Percentiles rank a stretch among this genome's conserved stretches.
Conservation (phyloP, 37 sponge, comb jelly and placozoan genomes). For the Geodia barretti region DNA sequence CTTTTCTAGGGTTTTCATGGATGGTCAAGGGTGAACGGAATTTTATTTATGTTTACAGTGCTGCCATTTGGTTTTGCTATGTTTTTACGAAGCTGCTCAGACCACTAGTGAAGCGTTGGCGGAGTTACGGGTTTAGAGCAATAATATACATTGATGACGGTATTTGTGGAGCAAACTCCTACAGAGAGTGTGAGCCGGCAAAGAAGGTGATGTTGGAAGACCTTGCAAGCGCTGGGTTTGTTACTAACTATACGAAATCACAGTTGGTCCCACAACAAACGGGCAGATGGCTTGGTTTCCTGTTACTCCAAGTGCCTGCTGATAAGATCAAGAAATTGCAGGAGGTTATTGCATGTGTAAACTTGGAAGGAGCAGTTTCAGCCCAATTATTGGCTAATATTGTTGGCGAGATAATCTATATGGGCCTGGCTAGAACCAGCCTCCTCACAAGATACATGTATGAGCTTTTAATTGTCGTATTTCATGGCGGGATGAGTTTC, state of each 20-base stretch:
- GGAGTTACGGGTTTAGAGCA: constrained; percentile 15
- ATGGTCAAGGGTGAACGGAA: not conserved
- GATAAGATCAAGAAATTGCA: not conserved
- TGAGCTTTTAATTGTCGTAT: not conserved
- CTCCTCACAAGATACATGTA: constrained; percentile 23
- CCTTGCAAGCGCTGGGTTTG: constrained; percentile 15
- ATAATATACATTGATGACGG: constrained; percentile 55
- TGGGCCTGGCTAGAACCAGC: not conserved
- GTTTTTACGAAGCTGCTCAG: constrained; percentile 43
- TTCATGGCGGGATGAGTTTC: not conserved
- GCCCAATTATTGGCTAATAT: constrained; percentile 18
- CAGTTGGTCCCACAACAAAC: constrained; percentile 3
- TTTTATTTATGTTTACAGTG: constrained; percentile 22
- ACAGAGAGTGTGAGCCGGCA: not conserved
- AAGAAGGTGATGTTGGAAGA: not conserved
- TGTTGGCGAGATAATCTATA: constrained; percentile 28
- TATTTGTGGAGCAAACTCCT: constrained; percentile 1
- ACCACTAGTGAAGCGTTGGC: constrained; percentile 21
- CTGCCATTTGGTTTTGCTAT: constrained; percentile 48
- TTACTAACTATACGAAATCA: constrained; percentile 13
- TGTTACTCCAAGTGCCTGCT: constrained; percentile 11
- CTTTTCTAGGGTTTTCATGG: constrained; percentile 44
- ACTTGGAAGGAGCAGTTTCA: not conserved
- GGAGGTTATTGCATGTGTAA: not conserved
- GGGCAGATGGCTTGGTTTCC: constrained; percentile 30